Percentiles rank a stretch among this genome's conserved stretches.
Evolutionary conservation across 1,140 invertebrate species (phyloP).

Genomic region (Drosophila bipectinata): DNA sequence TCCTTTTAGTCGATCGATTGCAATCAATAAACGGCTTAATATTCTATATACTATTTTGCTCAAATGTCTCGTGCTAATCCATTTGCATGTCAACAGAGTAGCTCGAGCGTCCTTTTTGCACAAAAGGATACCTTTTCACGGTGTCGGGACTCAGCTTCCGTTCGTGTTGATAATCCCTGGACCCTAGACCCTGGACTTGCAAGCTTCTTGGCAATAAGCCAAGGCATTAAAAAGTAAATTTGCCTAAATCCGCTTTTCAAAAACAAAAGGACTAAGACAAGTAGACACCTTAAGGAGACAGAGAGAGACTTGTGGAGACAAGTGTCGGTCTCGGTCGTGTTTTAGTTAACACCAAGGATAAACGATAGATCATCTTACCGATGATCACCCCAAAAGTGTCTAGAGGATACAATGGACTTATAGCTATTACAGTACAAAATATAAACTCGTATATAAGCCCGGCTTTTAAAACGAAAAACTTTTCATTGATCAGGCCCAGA

Average conservation of each 20-base stretch:
- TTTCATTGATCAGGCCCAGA: background rate
- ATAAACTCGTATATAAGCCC: background rate
- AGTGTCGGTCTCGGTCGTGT: conserved; percentile 32
- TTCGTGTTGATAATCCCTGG: conserved; percentile 51
- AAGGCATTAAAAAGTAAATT: conserved; percentile 80
- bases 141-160: conserved; percentile 45
- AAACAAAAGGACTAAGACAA: conserved; percentile 49
- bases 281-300: background rate
- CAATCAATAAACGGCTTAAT: conserved; percentile 81
- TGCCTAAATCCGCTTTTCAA: conserved; percentile 66
- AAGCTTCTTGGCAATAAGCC: conserved; percentile 72
- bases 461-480: conserved; percentile 22
- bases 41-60: conserved; percentile 55
- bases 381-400: conserved; percentile 5
- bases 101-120: conserved; percentile 2
- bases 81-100: conserved; percentile 71
- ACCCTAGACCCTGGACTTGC: conserved; percentile 56
- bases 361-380: conserved; percentile 21
- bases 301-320: conserved; percentile 8
- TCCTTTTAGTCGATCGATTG: conserved; percentile 65
- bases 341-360: conserved; percentile 45
- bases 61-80: conserved; percentile 59
- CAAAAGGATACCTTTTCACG: background rate
- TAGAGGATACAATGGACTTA: background rate
- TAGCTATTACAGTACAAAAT: no score